Evolutionary conservation across 2,888 invertebrate species (phyloP).

Genomic region (Trachelus tabidus): DNA sequence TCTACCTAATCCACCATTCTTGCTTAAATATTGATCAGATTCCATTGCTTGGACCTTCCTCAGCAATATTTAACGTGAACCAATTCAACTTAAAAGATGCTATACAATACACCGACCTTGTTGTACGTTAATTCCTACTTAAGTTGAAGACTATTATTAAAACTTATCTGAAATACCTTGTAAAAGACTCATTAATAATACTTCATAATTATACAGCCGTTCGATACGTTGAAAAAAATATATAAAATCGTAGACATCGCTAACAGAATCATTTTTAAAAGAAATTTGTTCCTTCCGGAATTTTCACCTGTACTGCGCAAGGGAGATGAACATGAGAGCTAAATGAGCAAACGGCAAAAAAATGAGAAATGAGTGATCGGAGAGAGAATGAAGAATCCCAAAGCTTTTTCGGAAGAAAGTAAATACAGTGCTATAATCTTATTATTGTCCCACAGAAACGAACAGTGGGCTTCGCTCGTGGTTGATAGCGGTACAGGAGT

Average conservation of each 20-base stretch:
- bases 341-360: not conserved
- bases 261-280: not conserved
- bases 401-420: not conserved
- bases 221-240: not conserved
- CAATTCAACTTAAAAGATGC: not conserved
- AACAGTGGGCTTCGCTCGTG: constrained; percentile 86
- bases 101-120: not conserved
- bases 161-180: not conserved
- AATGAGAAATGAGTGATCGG: not conserved
- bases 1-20: not conserved
- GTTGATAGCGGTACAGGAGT: constrained; percentile 89
- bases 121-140: not conserved
- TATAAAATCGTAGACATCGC: not conserved
- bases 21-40: not conserved
- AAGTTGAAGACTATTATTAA: not conserved
- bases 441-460: constrained; percentile 71
- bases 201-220: not conserved
- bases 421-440: not conserved
- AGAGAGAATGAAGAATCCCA: not conserved
- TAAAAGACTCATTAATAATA: not conserved
- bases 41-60: not conserved
- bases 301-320: not conserved
- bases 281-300: not conserved
- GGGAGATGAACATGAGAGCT: not conserved
- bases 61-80: not conserved